These are phyloP conservation scores for Peromyscus attwateri DNA, from an alignment of 2,797 vertebrate genomes.

Conservation along the genomic window DNA sequence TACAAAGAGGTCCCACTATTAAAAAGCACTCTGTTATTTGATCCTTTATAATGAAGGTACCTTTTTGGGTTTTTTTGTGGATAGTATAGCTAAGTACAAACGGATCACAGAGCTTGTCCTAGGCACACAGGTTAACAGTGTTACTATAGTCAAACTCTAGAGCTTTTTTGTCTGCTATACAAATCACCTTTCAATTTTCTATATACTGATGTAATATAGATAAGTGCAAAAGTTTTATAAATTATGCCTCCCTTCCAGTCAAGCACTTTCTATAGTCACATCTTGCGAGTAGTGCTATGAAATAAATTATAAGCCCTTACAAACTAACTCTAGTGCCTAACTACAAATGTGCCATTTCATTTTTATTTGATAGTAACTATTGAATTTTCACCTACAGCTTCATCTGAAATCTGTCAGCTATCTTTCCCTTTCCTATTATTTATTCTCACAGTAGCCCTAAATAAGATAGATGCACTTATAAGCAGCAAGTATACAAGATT, in stretches of 20 bases:
- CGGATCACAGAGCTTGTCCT: neutral
- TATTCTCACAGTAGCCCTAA: constrained; percentile 49
- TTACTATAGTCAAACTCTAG: neutral
- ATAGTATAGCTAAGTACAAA: neutral
- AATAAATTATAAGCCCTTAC: constrained; percentile 17
- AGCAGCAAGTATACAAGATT: constrained; percentile 25
- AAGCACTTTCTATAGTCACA: constrained; percentile 1
- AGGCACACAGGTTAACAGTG: neutral
- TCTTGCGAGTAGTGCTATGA: neutral
- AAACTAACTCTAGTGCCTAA: constrained; percentile 19
- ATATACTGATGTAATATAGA: neutral
- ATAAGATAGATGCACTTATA: neutral
- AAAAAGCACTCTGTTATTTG: constrained; percentile 54
- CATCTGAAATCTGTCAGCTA: constrained; percentile 31
- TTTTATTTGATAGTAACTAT: neutral
- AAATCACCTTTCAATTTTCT: constrained; percentile 44
- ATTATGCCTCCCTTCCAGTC: constrained; percentile 1
- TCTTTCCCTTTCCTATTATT: constrained; percentile 2
- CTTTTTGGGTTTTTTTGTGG: neutral
- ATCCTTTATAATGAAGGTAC: constrained; percentile 15
- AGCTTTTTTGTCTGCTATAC: neutral
- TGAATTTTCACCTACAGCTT: constrained; percentile 49
- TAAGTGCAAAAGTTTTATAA: constrained; percentile 20
- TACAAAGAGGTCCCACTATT: neutral
- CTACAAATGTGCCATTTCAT: neutral